Evolutionary conservation across 2,888 invertebrate species (phyloP).

Genomic region (Drosophila paramelanica): DNA sequence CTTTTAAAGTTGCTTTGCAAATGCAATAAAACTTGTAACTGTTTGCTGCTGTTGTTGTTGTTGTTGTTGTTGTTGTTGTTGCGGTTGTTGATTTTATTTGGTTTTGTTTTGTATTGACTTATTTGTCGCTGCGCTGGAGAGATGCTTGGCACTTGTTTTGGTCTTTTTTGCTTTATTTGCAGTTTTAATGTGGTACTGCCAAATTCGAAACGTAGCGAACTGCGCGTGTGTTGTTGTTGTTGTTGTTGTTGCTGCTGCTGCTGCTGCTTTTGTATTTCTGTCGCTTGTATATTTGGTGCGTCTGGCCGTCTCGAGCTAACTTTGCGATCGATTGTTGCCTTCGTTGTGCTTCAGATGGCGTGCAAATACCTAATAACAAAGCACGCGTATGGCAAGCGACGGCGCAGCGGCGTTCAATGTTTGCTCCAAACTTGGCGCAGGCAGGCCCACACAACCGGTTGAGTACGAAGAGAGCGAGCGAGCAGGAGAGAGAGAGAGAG

Average conservation of each 20-base stretch:
- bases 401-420: conserved; percentile 66
- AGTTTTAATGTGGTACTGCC: conserved; percentile 60
- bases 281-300: conserved; percentile 49
- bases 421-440: conserved; percentile 70
- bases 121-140: conserved; percentile 55
- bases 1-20: conserved; percentile 11
- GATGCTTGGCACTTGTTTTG: conserved; percentile 64
- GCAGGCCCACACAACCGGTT: conserved; percentile 68
- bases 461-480: conserved; percentile 5
- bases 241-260: conserved; percentile 20
- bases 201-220: conserved; percentile 51
- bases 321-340: conserved; percentile 77
- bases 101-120: conserved; percentile 53
- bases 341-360: conserved; percentile 85
- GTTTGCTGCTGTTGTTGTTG: conserved; percentile 30
- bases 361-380: conserved; percentile 84
- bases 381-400: conserved; percentile 76
- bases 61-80: conserved; percentile 14
- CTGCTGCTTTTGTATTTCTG: conserved; percentile 35
- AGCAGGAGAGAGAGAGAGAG: conserved; percentile 11
- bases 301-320: conserved; percentile 53
- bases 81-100: conserved; percentile 27
- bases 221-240: conserved; percentile 47
- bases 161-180: conserved; percentile 77
- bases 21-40: conserved; percentile 33